phyloP scores from a whole-genome alignment of 2,888 invertebrate genomes.

The Aphodius granarius region DNA sequence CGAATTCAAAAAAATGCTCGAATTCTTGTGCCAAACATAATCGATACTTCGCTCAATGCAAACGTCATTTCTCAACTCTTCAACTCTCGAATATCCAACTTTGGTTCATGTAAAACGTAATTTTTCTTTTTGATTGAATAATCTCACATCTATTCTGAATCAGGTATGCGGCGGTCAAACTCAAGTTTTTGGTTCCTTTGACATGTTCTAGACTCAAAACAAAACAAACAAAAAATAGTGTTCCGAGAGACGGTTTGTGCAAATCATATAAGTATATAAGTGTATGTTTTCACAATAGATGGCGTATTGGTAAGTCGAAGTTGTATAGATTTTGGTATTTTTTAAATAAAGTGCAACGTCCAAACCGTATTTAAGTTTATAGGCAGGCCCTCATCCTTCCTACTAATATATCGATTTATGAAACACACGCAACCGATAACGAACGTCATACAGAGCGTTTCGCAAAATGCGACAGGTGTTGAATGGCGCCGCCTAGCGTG shows the following conservation, averaged over 20 bases:
- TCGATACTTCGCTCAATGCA: neutral
- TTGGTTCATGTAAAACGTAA: neutral
- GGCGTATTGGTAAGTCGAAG: constrained; percentile 32
- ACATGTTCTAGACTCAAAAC: neutral
- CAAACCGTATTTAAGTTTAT: constrained; percentile 27
- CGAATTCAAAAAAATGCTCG: too few species aligned
- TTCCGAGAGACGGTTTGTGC: neutral
- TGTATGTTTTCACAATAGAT: constrained; percentile 23
- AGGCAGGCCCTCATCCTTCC: constrained; percentile 29
- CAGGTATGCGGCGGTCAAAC: neutral
- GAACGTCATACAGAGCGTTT: neutral
- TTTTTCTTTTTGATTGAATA: neutral
- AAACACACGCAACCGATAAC: neutral
- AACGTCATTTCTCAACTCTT: neutral
- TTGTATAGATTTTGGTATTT: constrained; percentile 32
- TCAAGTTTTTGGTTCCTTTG: neutral
- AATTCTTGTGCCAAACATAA: neutral
- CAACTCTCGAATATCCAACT: neutral
- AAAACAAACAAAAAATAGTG: neutral
- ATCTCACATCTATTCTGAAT: neutral
- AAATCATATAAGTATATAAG: neutral
- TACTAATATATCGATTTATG: neutral
- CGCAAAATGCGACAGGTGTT: neutral
- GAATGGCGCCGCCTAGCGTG: neutral
- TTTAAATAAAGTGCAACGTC: constrained; percentile 30